Percentiles rank a stretch among this genome's conserved stretches.
Evolutionary conservation across 2,113 vertebrate species (phyloP).

Genomic region (Eublepharis macularius): DNA sequence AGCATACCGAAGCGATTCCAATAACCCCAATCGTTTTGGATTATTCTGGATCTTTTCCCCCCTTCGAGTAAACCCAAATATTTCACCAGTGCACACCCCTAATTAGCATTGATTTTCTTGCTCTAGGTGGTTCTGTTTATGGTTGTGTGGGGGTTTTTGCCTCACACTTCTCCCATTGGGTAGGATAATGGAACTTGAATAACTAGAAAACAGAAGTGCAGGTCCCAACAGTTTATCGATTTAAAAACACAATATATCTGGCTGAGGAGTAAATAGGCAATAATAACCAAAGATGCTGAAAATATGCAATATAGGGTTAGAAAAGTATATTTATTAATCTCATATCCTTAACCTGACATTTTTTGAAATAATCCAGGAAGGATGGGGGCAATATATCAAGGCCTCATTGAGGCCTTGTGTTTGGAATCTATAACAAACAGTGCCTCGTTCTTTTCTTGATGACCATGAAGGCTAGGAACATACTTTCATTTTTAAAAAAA

Average conservation of each 20-base stretch:
- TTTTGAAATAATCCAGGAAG: neutral
- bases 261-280: too few relatives aligned
- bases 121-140: too few relatives aligned
- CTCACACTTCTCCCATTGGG: neutral
- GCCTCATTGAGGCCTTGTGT: neutral
- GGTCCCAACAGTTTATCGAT: too few relatives aligned
- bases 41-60: too few relatives aligned
- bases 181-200: neutral
- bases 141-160: neutral
- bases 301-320: neutral
- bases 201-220: neutral
- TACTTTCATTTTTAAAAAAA: neutral
- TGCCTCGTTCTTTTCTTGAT: neutral
- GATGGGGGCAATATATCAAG: neutral
- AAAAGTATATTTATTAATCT: neutral
- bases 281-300: neutral
- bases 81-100: too few relatives aligned
- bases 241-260: neutral
- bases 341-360: neutral
- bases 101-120: neutral
- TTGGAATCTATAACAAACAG: neutral
- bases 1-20: too few relatives aligned
- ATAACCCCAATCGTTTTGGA: too few relatives aligned
- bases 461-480: slow-evolving; percentile 8
- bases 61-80: too few relatives aligned